Evolutionary conservation across 2,888 invertebrate species (phyloP).

Genomic region (Colletes collaris): DNA sequence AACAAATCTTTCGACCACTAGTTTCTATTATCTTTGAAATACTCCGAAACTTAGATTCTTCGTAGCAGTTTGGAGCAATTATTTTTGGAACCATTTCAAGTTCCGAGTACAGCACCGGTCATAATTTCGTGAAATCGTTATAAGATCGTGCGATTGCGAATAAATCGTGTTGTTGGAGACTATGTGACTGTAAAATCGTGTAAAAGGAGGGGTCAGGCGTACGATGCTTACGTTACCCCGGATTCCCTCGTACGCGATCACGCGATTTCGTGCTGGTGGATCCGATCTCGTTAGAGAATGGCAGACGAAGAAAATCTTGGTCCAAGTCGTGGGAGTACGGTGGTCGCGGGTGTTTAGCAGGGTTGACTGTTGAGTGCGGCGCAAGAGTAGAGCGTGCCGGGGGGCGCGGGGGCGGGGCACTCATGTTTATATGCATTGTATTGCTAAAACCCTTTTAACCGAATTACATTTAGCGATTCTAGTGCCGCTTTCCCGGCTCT

Average conservation of each 20-base stretch:
- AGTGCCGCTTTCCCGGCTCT: conserved; percentile 71
- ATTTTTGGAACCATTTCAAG: too few species aligned
- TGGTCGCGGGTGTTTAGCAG: conserved; percentile 41
- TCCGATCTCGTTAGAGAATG: conserved; percentile 8
- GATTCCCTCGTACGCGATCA: background rate
- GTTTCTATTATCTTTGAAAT: too few species aligned
- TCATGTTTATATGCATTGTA: conserved; percentile 83
- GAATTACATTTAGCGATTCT: conserved; percentile 83
- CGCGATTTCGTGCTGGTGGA: background rate
- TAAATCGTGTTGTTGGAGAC: too few species aligned
- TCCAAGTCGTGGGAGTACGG: conserved; percentile 33
- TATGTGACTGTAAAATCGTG: too few species aligned
- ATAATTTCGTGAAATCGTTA: too few species aligned
- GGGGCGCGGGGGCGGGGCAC: conserved; percentile 73
- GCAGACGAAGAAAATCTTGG: conserved; percentile 41
- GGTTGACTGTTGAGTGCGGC: conserved; percentile 48
- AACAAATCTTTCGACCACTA: too few species aligned
- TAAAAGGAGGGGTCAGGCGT: too few species aligned
- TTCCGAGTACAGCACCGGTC: too few species aligned
- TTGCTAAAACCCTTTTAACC: conserved; percentile 83
- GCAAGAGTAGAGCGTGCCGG: conserved; percentile 64
- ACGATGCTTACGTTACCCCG: too few species aligned
- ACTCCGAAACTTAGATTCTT: too few species aligned
- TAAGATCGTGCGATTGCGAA: too few species aligned
- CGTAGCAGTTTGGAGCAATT: too few species aligned